phyloP scores from a whole-genome alignment of 2,888 invertebrate species.

The Onthophagus sagittarius region DNA sequence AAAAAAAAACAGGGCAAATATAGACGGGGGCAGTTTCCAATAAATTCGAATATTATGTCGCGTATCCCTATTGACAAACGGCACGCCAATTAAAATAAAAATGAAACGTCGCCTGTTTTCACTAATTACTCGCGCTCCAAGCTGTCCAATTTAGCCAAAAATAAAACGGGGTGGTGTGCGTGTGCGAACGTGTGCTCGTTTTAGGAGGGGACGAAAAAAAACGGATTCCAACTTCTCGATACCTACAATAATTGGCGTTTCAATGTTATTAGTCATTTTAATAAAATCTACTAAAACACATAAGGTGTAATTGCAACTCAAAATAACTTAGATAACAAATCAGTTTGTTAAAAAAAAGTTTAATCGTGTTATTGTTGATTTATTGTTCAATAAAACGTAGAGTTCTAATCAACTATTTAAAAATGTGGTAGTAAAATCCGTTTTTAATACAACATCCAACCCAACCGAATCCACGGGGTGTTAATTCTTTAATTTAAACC shows the following conservation, averaged over 20 bases:
- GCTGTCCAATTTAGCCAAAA: constrained; percentile 9
- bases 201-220: neutral
- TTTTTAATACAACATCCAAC: neutral
- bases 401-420: neutral
- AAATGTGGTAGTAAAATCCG: neutral
- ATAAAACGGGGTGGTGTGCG: neutral
- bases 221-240: neutral
- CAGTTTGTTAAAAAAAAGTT: too few relatives aligned
- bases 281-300: neutral
- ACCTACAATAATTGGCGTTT: neutral
- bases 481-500: neutral
- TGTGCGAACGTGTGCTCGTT: neutral
- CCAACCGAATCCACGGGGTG: neutral
- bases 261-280: neutral
- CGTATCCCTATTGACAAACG: neutral
- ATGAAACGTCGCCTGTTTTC: constrained; percentile 1
- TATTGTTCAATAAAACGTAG: neutral
- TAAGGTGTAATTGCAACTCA: too few relatives aligned
- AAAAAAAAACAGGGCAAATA: neutral
- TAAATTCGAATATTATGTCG: neutral
- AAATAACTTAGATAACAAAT: too few relatives aligned
- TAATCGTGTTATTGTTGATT: neutral
- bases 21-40: neutral
- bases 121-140: constrained; percentile 5
- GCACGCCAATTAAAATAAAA: constrained; percentile 3